These are phyloP conservation scores for Drosophila ironensis DNA, from an alignment of 1,140 invertebrate species.

Conservation along the genomic window DNA sequence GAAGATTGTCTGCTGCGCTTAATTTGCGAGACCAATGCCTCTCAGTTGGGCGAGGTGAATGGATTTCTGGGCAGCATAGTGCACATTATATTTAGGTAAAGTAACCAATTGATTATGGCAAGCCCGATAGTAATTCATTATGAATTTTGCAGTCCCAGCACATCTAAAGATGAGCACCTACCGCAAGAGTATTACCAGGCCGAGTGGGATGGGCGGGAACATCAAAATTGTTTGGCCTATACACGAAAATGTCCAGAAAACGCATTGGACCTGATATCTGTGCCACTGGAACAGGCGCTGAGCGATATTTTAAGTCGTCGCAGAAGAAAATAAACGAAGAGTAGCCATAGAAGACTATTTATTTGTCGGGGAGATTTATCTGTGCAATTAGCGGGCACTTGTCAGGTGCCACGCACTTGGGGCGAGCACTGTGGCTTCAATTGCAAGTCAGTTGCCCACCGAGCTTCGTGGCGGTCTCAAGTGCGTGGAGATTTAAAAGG, in stretches of 20 bases:
- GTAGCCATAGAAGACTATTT: constrained; percentile 11
- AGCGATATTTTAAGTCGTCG: constrained; percentile 29
- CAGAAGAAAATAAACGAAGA: constrained; percentile 59
- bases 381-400: constrained; percentile 25
- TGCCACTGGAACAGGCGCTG: constrained; percentile 54
- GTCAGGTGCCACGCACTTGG: constrained; percentile 25
- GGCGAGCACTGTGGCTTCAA: not conserved
- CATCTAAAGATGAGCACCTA: constrained; percentile 83
- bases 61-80: constrained; percentile 69
- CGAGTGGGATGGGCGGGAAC: constrained; percentile 81
- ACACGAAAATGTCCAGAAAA: constrained; percentile 63
- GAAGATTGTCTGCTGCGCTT: constrained; percentile 63
- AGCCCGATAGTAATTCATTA: too few species aligned
- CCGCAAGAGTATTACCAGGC: constrained; percentile 84
- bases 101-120: not conserved
- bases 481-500: not conserved
- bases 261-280: constrained; percentile 66
- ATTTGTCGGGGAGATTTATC: constrained; percentile 19
- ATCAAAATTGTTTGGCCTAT: constrained; percentile 73
- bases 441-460: constrained; percentile 33
- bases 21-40: constrained; percentile 74
- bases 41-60: constrained; percentile 62
- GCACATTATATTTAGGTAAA: constrained; percentile 69
- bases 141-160: constrained; percentile 83
- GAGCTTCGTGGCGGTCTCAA: constrained; percentile 19